Percentiles rank a stretch among this genome's conserved stretches.
These are phyloP conservation scores for Fregetta grallaria DNA, from an alignment of 2,113 vertebrate species.

Conservation along the genomic window DNA sequence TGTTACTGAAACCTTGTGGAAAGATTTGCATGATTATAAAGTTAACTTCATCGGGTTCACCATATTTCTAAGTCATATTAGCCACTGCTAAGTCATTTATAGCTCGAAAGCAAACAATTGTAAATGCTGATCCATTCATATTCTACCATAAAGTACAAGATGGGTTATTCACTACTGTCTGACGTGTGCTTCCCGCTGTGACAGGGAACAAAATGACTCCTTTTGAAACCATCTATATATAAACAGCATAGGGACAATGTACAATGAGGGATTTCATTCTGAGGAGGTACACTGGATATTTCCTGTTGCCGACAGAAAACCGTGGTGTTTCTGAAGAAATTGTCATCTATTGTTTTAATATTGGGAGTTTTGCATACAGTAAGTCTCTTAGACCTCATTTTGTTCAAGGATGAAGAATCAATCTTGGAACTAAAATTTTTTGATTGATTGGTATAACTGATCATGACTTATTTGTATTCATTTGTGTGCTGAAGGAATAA, in stretches of 20 bases:
- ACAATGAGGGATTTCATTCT: conserved; percentile 41
- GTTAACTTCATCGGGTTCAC: not conserved
- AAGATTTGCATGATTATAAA: not conserved
- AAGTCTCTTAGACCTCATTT: not conserved
- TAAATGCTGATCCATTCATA: conserved; percentile 55
- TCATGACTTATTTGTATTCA: not conserved
- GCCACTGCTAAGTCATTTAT: conserved; percentile 30
- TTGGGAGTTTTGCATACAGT: not conserved
- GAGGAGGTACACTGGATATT: not conserved
- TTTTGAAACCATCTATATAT: conserved; percentile 1
- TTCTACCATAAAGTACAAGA: conserved; percentile 18
- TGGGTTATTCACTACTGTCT: not conserved
- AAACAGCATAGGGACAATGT: not conserved
- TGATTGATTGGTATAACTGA: not conserved
- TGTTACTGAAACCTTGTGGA: not conserved
- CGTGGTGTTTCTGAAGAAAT: not conserved
- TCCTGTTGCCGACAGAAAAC: not conserved
- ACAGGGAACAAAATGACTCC: not conserved
- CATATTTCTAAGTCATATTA: not conserved
- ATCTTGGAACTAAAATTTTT: not conserved
- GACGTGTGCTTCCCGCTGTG: not conserved
- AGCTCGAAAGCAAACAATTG: conserved; percentile 47
- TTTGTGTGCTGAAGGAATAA: not conserved
- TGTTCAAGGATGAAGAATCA: not conserved
- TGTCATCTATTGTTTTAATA: not conserved